phyloP scores from a whole-genome alignment of 1,140 invertebrate genomes.

The Drosophila yakuba region DNA sequence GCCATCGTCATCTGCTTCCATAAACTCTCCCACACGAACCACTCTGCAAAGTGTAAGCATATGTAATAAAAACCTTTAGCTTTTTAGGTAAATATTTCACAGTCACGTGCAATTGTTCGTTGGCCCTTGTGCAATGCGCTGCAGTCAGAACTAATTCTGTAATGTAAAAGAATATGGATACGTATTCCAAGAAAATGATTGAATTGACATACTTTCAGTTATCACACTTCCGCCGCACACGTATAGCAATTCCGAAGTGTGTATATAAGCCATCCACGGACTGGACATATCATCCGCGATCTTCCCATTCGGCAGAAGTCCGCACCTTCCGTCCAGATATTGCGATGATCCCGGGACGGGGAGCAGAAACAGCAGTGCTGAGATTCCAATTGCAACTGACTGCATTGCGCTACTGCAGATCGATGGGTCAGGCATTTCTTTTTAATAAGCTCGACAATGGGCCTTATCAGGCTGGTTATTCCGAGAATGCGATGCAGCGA shows the following conservation, averaged over 20 bases:
- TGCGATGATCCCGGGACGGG: neutral
- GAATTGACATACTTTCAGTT: neutral
- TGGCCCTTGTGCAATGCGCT: constrained; percentile 4
- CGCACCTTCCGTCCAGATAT: constrained; percentile 1
- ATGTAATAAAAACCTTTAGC: too few relatives aligned
- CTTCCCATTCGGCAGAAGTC: neutral
- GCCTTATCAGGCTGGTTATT: neutral
- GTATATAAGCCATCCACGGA: constrained; percentile 3
- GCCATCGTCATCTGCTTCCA: neutral
- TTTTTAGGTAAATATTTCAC: neutral
- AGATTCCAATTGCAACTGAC: neutral
- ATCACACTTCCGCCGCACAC: constrained; percentile 5
- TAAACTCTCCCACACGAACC: constrained; percentile 2
- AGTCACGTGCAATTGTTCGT: neutral
- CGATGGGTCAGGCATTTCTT: neutral
- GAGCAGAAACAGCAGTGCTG: neutral
- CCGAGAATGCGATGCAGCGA: neutral
- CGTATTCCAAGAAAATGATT: neutral
- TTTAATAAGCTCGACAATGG: neutral
- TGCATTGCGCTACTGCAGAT: constrained; percentile 1
- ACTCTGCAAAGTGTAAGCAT: neutral
- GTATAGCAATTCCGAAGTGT: neutral
- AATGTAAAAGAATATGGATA: neutral
- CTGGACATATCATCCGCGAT: neutral
- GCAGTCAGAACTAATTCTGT: neutral